Conservation (phyloP, 2,888 invertebrate genomes). For the Amphipyra berbera region DNA sequence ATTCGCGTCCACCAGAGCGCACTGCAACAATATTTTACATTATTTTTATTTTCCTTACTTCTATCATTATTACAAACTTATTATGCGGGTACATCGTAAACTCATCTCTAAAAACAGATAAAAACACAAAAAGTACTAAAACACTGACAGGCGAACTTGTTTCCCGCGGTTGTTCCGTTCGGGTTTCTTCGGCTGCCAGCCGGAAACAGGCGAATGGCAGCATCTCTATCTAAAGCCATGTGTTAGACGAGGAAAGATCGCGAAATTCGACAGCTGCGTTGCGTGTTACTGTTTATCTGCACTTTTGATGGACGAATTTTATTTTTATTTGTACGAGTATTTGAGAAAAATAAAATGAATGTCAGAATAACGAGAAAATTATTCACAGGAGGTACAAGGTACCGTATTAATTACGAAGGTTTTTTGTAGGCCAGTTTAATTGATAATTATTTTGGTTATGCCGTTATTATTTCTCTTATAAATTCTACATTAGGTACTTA, state of each 20-base stretch:
- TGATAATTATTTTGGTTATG: not conserved
- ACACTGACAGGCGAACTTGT: conserved; percentile 33
- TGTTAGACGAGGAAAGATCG: conserved; percentile 25
- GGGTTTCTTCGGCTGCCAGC: conserved; percentile 43
- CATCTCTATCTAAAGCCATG: conserved; percentile 45
- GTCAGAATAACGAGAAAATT: conserved; percentile 25
- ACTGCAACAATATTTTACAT: conserved; percentile 6
- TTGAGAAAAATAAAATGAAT: conserved; percentile 31
- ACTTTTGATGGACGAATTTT: conserved; percentile 39
- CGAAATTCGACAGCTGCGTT: conserved; percentile 59
- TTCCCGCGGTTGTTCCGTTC: conserved; percentile 41
- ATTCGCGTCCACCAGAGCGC: not conserved
- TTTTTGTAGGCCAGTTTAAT: not conserved
- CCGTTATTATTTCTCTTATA: not conserved
- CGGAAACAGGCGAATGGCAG: conserved; percentile 36
- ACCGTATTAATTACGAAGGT: conserved; percentile 1
- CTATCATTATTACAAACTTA: conserved; percentile 17
- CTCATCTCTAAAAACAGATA: conserved; percentile 31
- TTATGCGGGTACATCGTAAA: conserved; percentile 47
- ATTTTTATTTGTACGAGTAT: conserved; percentile 28
- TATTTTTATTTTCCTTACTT: conserved; percentile 9
- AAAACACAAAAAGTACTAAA: conserved; percentile 35
- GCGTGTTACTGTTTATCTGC: conserved; percentile 34
- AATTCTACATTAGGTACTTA: too few species aligned
- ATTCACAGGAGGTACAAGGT: conserved; percentile 20